These are phyloP conservation scores for Drosophila yooni DNA, from an alignment of 2,888 invertebrate species.

Conservation along the genomic window DNA sequence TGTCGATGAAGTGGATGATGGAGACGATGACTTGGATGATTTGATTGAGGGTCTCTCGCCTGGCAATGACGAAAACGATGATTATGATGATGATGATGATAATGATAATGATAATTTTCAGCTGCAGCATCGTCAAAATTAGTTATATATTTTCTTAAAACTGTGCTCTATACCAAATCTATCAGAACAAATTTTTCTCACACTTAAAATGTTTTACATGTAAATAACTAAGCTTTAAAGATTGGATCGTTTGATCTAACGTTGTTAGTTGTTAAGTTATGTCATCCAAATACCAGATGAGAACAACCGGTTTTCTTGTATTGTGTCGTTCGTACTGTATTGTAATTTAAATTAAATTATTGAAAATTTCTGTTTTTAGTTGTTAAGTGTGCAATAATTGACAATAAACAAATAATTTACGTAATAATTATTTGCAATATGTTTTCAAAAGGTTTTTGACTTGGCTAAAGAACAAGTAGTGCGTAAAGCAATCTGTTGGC, in stretches of 20 bases:
- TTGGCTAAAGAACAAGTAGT: conserved; percentile 12
- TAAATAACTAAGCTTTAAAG: conserved; percentile 70
- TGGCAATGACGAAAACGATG: conserved; percentile 34
- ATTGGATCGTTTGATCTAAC: conserved; percentile 32
- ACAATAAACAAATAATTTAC: conserved; percentile 42
- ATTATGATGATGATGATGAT: conserved; percentile 36
- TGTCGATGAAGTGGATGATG: conserved; percentile 71
- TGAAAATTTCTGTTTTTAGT: conserved; percentile 63
- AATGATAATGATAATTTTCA: conserved; percentile 30
- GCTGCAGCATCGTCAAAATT: conserved; percentile 38
- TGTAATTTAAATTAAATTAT: conserved; percentile 64
- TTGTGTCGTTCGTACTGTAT: conserved; percentile 50
- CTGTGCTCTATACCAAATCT: conserved; percentile 84
- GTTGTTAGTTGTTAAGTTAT: conserved; percentile 52
- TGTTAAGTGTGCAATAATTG: conserved; percentile 64
- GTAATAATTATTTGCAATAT: neutral
- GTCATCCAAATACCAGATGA: conserved; percentile 19
- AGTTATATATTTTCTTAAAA: conserved; percentile 57
- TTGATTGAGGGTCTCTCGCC: conserved; percentile 62
- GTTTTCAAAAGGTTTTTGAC: neutral
- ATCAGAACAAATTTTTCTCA: conserved; percentile 65
- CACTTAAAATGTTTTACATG: conserved; percentile 53
- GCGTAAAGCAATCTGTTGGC: neutral
- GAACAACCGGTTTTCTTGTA: conserved; percentile 19
- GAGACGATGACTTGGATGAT: conserved; percentile 68